Evolutionary conservation across 2,113 vertebrate genomes (phyloP).

Genomic region (Turdus rufiventris): DNA sequence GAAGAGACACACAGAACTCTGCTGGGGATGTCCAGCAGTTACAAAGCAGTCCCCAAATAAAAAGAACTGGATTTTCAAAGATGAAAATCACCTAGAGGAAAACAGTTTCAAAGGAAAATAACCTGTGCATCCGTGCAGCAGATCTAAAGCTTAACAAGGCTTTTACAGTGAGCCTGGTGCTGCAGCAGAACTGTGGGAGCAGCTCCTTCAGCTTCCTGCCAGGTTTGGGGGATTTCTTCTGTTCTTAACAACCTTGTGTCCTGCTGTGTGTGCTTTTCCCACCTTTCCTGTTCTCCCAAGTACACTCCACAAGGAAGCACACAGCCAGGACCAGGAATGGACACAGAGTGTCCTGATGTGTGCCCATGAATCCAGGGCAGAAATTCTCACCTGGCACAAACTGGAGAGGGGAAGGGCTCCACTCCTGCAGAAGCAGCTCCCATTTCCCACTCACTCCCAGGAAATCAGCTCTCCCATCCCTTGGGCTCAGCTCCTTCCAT

Average conservation of each 20-base stretch:
- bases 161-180: neutral
- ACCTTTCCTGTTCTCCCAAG: neutral
- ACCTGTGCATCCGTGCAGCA: neutral
- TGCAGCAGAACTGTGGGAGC: neutral
- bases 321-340: neutral
- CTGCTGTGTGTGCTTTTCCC: neutral
- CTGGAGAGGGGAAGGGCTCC: neutral
- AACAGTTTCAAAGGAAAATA: neutral
- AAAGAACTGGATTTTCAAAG: neutral
- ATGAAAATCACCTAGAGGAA: neutral
- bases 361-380: neutral
- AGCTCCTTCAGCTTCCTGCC: neutral
- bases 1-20: neutral
- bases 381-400: neutral
- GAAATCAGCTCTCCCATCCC: neutral
- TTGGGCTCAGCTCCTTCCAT: neutral
- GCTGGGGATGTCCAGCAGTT: neutral
- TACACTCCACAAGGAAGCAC: neutral
- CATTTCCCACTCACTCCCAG: neutral
- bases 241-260: neutral
- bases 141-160: neutral
- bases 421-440: neutral
- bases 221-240: neutral
- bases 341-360: neutral
- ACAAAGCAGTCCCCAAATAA: neutral